Evolutionary conservation across 1,140 invertebrate species (phyloP).

Genomic region (Drosophila suzukii): DNA sequence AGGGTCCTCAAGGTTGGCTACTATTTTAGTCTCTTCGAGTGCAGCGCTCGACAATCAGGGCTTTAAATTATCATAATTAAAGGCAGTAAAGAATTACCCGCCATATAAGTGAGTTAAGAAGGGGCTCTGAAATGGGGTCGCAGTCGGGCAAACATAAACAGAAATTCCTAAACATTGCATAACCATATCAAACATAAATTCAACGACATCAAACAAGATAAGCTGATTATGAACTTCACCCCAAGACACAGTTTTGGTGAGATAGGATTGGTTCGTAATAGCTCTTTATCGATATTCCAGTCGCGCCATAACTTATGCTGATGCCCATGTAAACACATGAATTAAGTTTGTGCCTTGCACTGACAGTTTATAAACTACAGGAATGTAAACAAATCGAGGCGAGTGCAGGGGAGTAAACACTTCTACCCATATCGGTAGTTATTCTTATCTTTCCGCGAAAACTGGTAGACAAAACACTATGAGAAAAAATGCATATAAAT

Average conservation of each 20-base stretch:
- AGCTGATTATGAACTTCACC: constrained; percentile 22
- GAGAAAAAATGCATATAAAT: not conserved
- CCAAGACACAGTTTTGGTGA: not conserved
- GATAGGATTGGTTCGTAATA: constrained; percentile 28
- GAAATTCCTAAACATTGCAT: constrained; percentile 33
- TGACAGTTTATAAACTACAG: constrained; percentile 6
- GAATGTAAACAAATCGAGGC: constrained; percentile 31
- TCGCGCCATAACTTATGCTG: constrained; percentile 26
- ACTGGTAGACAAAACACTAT: constrained; percentile 1
- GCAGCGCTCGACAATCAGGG: not conserved
- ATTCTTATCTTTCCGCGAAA: constrained; percentile 16
- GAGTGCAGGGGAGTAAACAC: constrained; percentile 2
- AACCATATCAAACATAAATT: not conserved
- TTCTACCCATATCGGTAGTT: constrained; percentile 16
- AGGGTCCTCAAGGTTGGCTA: constrained; percentile 22
- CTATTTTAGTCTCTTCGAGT: constrained; percentile 6
- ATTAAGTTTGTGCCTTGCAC: constrained; percentile 21
- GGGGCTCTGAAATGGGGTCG: not conserved
- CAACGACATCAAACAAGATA: constrained; percentile 18
- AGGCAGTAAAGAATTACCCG: not conserved
- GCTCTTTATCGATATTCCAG: constrained; percentile 17
- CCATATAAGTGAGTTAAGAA: not conserved
- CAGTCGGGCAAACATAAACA: constrained; percentile 2
- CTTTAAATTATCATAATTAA: constrained; percentile 9
- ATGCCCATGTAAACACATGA: constrained; percentile 25